Evolutionary conservation across 2,888 invertebrate species (phyloP).

Genomic region (Temnothorax unifasciatus): DNA sequence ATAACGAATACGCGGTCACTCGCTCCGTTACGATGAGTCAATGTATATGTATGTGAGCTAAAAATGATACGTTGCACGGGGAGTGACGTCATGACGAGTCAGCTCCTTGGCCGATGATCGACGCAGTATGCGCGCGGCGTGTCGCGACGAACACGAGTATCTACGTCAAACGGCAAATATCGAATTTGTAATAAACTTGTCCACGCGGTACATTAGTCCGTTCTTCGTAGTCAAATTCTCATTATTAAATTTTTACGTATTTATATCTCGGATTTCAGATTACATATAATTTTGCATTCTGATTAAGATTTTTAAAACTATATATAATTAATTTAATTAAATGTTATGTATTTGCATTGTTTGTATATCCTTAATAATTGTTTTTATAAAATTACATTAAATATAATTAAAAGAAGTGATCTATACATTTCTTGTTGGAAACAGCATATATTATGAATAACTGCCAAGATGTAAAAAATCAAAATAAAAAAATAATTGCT

Average conservation of each 20-base stretch:
- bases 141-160: conserved; percentile 2
- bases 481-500: background rate
- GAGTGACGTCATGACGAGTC: conserved; percentile 79
- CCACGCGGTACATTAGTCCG: background rate
- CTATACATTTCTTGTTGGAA: background rate
- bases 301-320: background rate
- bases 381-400: background rate
- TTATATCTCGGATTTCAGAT: background rate
- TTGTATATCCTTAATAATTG: background rate
- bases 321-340: conserved; percentile 3
- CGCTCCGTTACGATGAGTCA: conserved; percentile 62
- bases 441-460: no score
- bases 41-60: conserved; percentile 77
- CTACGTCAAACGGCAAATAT: conserved; percentile 4
- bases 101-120: conserved; percentile 73
- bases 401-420: background rate
- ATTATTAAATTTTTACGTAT: background rate
- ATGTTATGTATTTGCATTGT: background rate
- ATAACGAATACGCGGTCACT: conserved; percentile 68
- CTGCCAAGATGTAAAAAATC: background rate
- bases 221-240: background rate
- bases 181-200: conserved; percentile 5
- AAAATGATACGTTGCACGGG: conserved; percentile 80
- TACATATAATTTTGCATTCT: background rate
- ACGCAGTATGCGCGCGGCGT: background rate